Base-by-base conservation (phyloP, 1,140 invertebrate genomes). In the Drosophila ironensis region DNA sequence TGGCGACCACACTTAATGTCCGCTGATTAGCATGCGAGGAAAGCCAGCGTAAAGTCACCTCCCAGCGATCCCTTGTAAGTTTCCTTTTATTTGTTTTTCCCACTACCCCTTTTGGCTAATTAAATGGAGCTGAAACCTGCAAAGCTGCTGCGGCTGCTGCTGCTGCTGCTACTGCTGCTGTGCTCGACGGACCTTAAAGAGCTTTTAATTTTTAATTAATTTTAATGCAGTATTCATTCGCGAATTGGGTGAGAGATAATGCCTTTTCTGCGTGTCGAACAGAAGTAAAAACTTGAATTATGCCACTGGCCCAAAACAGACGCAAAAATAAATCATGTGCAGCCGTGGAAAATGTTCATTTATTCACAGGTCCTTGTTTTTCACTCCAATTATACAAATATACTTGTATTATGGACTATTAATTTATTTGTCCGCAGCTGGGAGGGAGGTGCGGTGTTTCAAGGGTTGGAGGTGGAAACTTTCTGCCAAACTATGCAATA, bases 11-110 rank as follows among this genome's bases (percentile, higher is more conserved):
- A 72, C 45, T 76, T 82, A 82, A 77, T 72, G 61, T 45, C 56
- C 72, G 41, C 78, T 82, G 77, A 81, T 81, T 82, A 81, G 77
- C 77, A 81, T 76, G 50, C 52, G 38, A 78, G 63, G 24, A 35
- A 33, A 33, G 46, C 27, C 40, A 37, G 20, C 12, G 19, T 24
- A 45, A 9, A 45, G 17, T 11, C 22, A 9, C 8, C 17, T 14
- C 25, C 37, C 9, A 2, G 5, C 33, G 5, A 22, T 2, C n/a
- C 5, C 11, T 11, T 11, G 4, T 7, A 35, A 37, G 11, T 20
- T 19, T 51, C 24, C 3, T 19, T 11, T 5, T 53, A 14, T 4
- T 12, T 11, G 7, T 24, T 40, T 20, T 38, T 4, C 9, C 2
- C 30, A n/a, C 12, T 24, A 5, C 35, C 17, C 24, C 28, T 12